A percentile compares a stretch with the other conserved stretches of the same genome.
phyloP scores from a whole-genome alignment of 2,797 vertebrate species.

The Heterohyrax brucei region DNA sequence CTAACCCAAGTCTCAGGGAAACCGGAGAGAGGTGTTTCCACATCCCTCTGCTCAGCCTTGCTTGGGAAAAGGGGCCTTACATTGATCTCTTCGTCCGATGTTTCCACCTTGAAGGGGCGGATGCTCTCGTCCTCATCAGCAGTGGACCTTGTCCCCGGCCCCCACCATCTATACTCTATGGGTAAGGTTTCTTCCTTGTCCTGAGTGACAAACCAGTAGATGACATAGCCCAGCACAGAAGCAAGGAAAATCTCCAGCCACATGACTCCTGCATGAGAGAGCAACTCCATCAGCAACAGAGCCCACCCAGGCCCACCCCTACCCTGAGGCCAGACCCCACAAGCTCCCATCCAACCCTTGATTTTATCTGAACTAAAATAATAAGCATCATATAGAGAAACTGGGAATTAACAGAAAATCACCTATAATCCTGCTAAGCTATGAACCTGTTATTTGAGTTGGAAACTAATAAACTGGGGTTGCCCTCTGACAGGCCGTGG shows the following conservation, averaged over 20 bases:
- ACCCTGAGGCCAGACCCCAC: not conserved
- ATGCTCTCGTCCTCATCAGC: conserved; percentile 86
- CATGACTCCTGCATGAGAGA: conserved; percentile 88
- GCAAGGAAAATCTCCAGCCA: conserved; percentile 87
- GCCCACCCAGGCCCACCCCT: not conserved
- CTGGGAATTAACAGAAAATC: not conserved
- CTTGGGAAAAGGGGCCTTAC: conserved; percentile 84
- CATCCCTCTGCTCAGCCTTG: not conserved
- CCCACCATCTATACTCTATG: conserved; percentile 92
- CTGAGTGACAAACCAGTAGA: conserved; percentile 87
- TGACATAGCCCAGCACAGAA: conserved; percentile 78
- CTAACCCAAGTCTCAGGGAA: not conserved
- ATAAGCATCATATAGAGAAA: not conserved
- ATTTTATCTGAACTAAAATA: not conserved
- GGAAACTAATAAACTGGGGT: rapidly evolving
- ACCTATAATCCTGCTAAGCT: not conserved
- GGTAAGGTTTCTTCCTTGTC: conserved; percentile 87
- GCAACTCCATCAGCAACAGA: not conserved
- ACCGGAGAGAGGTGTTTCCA: rapidly evolving
- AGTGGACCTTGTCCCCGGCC: conserved; percentile 84
- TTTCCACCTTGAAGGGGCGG: conserved; percentile 91
- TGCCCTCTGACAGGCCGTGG: not conserved
- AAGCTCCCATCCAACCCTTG: not conserved
- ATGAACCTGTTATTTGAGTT: not conserved
- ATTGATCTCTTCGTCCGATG: conserved; percentile 90